phyloP scores from a whole-genome alignment of 2,888 invertebrate species.

The Monochamus alternatus region DNA sequence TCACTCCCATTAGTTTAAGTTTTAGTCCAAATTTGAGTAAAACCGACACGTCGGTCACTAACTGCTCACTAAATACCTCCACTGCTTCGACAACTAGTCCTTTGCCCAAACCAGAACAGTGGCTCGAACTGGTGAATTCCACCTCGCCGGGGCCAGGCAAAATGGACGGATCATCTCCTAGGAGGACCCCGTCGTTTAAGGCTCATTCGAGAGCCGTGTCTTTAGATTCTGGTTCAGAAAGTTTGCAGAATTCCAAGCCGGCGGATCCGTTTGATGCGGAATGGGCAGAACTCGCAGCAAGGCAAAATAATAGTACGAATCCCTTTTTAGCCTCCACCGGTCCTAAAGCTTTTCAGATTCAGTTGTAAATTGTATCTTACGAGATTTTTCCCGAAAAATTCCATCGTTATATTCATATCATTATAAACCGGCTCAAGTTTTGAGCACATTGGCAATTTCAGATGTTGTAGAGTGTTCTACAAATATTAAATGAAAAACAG shows the following conservation, averaged over 20 bases:
- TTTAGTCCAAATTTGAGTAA: slow-evolving; percentile 57
- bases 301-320: slow-evolving; percentile 75
- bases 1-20: slow-evolving; percentile 61
- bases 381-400: slow-evolving; percentile 22
- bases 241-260: slow-evolving; percentile 57
- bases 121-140: slow-evolving; percentile 82
- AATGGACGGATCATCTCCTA: slow-evolving; percentile 70
- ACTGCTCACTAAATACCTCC: slow-evolving; percentile 50
- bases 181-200: slow-evolving; percentile 73
- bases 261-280: slow-evolving; percentile 89
- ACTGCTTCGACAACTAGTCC: slow-evolving; percentile 56
- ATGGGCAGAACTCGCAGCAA: slow-evolving; percentile 81
- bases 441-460: slow-evolving; percentile 25
- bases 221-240: slow-evolving; percentile 70
- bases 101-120: slow-evolving; percentile 87
- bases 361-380: slow-evolving; percentile 71
- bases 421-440: slow-evolving; percentile 44
- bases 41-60: slow-evolving; percentile 39
- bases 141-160: slow-evolving; percentile 68
- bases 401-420: slow-evolving; percentile 41
- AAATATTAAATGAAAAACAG: slow-evolving; percentile 36
- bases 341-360: slow-evolving; percentile 76
- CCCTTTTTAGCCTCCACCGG: slow-evolving; percentile 75
- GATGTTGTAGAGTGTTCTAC: slow-evolving; percentile 28
- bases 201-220: slow-evolving; percentile 74